Base-by-base conservation (phyloP, 2,113 vertebrate species). In the Butorides virescens region DNA sequence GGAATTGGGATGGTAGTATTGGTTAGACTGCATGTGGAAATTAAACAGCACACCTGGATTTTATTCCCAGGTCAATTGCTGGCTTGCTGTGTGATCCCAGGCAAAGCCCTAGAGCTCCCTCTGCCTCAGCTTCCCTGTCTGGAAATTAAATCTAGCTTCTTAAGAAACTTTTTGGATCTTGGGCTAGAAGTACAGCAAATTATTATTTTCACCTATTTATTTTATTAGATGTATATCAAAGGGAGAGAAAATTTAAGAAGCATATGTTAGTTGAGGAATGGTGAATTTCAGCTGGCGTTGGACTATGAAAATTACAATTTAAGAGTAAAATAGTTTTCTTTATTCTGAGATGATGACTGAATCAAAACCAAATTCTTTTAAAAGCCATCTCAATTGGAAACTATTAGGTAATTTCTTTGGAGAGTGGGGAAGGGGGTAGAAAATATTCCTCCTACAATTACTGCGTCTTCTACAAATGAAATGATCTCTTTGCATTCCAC, bases 371-470 rank as follows among this genome's bases (percentile, higher is more conserved):
- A 93, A 74, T 88, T 79, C n/a, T 76, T 95, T 95, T 26, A 66
- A 97, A 92, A 91, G 73, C 46, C 81, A 55, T 39, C 62, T 88
- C 90, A 56, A 19, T 90, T 91, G 94, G 92, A 94, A 97, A 90
- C 84, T 87, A 74, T 96, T 95, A 95, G 71, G 63, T 95, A 87
- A 91, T 94, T 85, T 88, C 70, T 96, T 95, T 49, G 50, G 84
- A 85, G 71, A 78, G 53, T 21, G 87, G n/a, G 71, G 70, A 82
- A 80, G n/a, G 30, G 29, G 46, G n/a, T 34, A 91, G 94, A 74
- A 7, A 34, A 85, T 76, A 91, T 87, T 93, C 53, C 58, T 91
- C 67, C 71, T 84, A 58, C 70, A 94, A 72, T 94, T 88, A 78
- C 84, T n/a, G 49, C 62, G 39, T 65, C 46, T 76, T 61, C 83